These are phyloP conservation scores for Scaptomyza cyrtandrae DNA, from an alignment of 2,888 invertebrate genomes.

Conservation along the genomic window DNA sequence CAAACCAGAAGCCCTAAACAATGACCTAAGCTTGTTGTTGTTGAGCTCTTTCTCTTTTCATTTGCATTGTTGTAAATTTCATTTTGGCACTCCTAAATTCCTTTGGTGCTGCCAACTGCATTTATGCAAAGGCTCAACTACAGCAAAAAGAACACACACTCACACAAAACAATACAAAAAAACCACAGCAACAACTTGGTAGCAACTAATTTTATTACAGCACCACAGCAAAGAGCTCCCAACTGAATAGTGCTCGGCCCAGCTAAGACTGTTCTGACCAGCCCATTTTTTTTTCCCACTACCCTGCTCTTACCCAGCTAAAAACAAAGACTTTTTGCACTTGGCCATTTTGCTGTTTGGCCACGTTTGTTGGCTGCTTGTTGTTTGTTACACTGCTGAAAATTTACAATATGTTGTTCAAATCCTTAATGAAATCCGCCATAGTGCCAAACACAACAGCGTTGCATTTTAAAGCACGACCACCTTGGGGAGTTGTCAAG, in stretches of 20 bases:
- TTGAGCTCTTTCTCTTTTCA: constrained; percentile 22
- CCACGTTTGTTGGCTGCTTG: constrained; percentile 29
- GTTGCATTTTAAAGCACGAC: constrained; percentile 71
- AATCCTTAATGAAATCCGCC: constrained; percentile 77
- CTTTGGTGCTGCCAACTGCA: constrained; percentile 70
- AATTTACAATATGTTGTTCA: constrained; percentile 78
- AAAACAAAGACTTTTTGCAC: constrained; percentile 77
- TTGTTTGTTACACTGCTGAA: constrained; percentile 39
- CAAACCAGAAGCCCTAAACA: constrained; percentile 21
- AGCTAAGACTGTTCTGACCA: constrained; percentile 5
- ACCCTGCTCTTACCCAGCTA: constrained; percentile 1
- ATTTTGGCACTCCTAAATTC: constrained; percentile 73
- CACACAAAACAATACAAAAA: constrained; percentile 1
- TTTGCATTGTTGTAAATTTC: constrained; percentile 71
- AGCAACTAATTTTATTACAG: constrained; percentile 74
- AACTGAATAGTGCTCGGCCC: constrained; percentile 44
- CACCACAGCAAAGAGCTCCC: constrained; percentile 67
- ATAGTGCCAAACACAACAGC: constrained; percentile 68
- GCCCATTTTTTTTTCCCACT: background rate
- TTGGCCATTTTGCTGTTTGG: constrained; percentile 65
- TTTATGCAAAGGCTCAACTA: constrained; percentile 69
- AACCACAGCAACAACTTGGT: constrained; percentile 20
- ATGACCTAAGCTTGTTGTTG: constrained; percentile 27
- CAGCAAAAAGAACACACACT: constrained; percentile 5
- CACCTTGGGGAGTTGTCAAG: constrained; percentile 21